A percentile compares a stretch with the other conserved stretches of the same genome.
Conservation (phyloP, 2,888 invertebrate species). For the Meteorus cinctellus region DNA sequence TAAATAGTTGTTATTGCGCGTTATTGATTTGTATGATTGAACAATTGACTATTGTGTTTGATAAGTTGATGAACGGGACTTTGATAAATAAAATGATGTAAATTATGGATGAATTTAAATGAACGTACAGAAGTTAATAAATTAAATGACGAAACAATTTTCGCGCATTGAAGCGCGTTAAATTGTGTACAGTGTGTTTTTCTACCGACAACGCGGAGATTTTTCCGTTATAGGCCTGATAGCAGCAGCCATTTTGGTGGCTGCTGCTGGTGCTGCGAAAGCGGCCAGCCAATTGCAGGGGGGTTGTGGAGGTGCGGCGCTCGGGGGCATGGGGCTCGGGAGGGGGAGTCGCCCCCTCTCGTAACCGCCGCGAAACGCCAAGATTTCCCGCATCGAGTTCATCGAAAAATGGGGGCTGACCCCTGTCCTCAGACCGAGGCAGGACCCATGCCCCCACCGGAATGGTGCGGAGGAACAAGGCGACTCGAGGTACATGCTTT, state of each 20-base stretch:
- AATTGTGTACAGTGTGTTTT: conserved; percentile 8
- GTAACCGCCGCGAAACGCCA: conserved; percentile 80
- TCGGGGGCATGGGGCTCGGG: conserved; percentile 77
- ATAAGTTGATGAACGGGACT: not conserved
- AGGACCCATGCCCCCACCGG: conserved; percentile 89
- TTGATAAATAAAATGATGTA: not conserved
- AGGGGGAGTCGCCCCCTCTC: conserved; percentile 79
- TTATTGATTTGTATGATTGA: not conserved
- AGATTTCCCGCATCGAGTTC: conserved; percentile 98
- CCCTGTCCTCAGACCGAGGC: conserved; percentile 97
- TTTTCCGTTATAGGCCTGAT: conserved; percentile 50
- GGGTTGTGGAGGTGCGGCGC: conserved; percentile 67
- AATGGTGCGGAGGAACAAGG: conserved; percentile 81
- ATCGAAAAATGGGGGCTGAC: conserved; percentile 98
- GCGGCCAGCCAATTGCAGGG: conserved; percentile 59
- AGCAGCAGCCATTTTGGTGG: conserved; percentile 71
- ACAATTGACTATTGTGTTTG: not conserved
- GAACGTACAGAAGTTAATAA: not conserved
- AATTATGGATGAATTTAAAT: not conserved
- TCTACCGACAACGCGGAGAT: conserved; percentile 42
- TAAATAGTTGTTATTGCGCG: conserved; percentile 35
- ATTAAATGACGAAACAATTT: not conserved
- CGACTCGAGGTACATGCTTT: conserved; percentile 80
- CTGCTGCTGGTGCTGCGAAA: conserved; percentile 58
- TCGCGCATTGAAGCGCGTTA: not conserved